A percentile compares a stretch with the other conserved stretches of the same genome.
These are phyloP conservation scores for Batillaria attramentaria DNA, from an alignment of 1,140 invertebrate genomes.

Conservation along the genomic window DNA sequence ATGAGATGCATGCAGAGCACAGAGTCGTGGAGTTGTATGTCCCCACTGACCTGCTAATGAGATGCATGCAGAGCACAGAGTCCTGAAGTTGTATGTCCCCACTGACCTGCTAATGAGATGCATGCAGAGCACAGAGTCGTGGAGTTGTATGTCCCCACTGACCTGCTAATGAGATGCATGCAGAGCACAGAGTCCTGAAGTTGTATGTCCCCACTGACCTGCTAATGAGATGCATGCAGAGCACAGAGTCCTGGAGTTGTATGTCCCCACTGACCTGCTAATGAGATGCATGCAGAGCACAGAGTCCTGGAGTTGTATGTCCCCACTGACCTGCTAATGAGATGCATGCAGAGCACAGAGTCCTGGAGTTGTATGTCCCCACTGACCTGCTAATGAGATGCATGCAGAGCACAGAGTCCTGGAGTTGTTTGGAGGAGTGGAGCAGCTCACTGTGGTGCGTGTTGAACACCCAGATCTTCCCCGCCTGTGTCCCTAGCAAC, in stretches of 20 bases:
- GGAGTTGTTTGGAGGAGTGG: conserved; percentile 47
- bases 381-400: conserved; percentile 49
- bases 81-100: too few species aligned
- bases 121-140: not conserved
- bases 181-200: not conserved
- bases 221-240: conserved; percentile 50
- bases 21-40: too few species aligned
- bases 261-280: conserved; percentile 41
- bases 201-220: too few species aligned
- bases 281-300: conserved; percentile 12
- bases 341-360: not conserved
- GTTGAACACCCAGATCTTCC: conserved; percentile 58
- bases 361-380: too few species aligned
- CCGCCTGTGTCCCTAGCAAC: conserved; percentile 57
- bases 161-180: not conserved
- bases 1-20: too few species aligned
- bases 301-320: too few species aligned
- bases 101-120: conserved; percentile 41
- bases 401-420: conserved; percentile 59
- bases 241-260: conserved; percentile 54
- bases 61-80: too few species aligned
- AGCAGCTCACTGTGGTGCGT: conserved; percentile 37
- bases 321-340: not conserved
- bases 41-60: too few species aligned
- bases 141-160: too few species aligned